Base-by-base conservation (phyloP, 2,113 vertebrate genomes). In the Turdus rufiventris region DNA sequence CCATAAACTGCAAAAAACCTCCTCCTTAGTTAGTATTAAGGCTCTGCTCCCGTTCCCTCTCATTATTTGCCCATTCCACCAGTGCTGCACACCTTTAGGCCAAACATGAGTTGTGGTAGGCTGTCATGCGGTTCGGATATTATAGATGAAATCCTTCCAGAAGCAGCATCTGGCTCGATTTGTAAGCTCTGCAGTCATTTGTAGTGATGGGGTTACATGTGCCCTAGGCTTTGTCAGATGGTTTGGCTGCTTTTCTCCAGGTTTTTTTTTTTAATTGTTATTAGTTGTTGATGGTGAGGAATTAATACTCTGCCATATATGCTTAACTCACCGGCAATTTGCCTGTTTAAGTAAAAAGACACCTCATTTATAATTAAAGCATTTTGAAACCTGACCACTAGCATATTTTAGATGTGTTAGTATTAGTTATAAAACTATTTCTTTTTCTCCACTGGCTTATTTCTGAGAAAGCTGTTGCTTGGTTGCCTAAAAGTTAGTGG, bases 61-160 rank as follows among this genome's bases (percentile, higher is more conserved):
- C 82, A 73, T 88, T 87, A 50, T 91, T 91, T 94, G 82, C 75
- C 73, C 0, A 1, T 94, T 93, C 74, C 68, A 82, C 74, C 88
- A 88, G 80, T 11, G 57, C 26, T 68, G 65, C 81, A 91, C 92
- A 96, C 96, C 96, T 97, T 95, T 96, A 96, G 97, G 97, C 94
- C 95, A 96, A 94, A 91, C 93, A 94, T 94, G 94, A 96, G 85
- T 91, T 96, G 92, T 96, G 94, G 89, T 96, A 94, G 92, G 85
- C 85, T 97, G 97, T 96, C 96, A 96, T 21, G 85, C 0, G 1
- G 34, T 95, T 95, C 85, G 45, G 72, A 45, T 96, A 92, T 97
- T 97, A 97, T 96, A 84, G 96, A 97, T 97, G 88, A 97, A 97
- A 97, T 95, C 88, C 74, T 97, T 97, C 97, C 93, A 95, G 96